Base-by-base conservation (phyloP, 2,797 vertebrate genomes). In the Parotocinclus haroldoi region DNA sequence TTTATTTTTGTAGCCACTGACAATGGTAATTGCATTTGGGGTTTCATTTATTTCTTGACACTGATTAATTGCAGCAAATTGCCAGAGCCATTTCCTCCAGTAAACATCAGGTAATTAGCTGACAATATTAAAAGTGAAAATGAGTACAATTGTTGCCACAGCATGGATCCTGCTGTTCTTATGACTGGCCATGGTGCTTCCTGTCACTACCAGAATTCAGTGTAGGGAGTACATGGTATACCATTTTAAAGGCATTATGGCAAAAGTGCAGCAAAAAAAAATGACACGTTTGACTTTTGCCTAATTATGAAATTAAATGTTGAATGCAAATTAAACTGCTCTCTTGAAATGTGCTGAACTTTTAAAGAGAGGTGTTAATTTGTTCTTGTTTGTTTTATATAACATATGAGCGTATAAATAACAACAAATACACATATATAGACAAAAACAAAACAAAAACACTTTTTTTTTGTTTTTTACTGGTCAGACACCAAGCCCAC, bases 91-190 rank as follows among this genome's bases (percentile, higher is more conserved):
- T 84, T 87, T 84, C 78, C 81, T 65, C 75, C 78, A 76, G 81
- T 88, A 88, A 89, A 88, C 75, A 75, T 81, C 83, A 85, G 79
- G 88, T 90, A 90, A 89, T 91, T 89, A 87, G 83, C 83, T 72
- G 80, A 87, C 82, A 84, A 78, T 81, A 81, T 79, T 84, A 84
- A 77, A 85, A 79, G 79, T 81, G 81, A 88, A 89, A 87, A 92
- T 89, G 84, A 88, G 89, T 89, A 80, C 74, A 81, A 80, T 78
- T 57, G 81, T 73, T 79, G 78, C 78, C 80, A 62, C 74, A 71
- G 78, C 79, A 66, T 76, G 80, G 55, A 68, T 69, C 71, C 14
- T 59, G 60, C 40, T 42, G 66, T 57, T 48, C 50, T 59, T 67
- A 42, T 48, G 71, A 62, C 70, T 72, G 74, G 68, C 62, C 76